phyloP scores from a whole-genome alignment of 2,888 invertebrate genomes.

The Caenorhabditis sp. region DNA sequence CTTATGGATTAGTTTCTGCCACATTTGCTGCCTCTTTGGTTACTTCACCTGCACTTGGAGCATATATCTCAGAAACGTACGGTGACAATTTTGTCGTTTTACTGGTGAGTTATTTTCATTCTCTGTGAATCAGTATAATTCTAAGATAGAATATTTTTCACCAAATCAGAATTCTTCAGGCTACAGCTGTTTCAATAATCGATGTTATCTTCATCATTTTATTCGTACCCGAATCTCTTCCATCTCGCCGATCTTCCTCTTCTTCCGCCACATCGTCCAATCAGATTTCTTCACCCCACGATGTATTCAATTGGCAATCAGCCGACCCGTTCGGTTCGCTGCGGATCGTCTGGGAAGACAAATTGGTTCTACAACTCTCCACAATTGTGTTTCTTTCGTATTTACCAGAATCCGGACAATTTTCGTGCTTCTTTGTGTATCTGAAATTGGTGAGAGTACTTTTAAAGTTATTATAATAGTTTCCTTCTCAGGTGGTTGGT shows the following conservation, averaged over 20 bases:
- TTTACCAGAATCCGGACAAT: conserved; percentile 94
- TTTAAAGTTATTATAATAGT: conserved; percentile 40
- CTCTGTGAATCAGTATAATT: too few species aligned
- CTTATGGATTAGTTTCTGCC: conserved; percentile 80
- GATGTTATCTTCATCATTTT: conserved; percentile 98
- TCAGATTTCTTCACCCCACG: conserved; percentile 26
- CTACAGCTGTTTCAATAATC: conserved; percentile 89
- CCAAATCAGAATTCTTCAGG: conserved; percentile 77
- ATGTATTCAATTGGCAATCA: conserved; percentile 85
- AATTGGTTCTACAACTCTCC: conserved; percentile 85
- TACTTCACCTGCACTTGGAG: conserved; percentile 95
- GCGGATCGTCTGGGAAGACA: conserved; percentile 59
- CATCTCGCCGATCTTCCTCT: conserved; percentile 80
- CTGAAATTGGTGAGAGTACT: conserved; percentile 81
- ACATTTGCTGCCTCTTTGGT: conserved; percentile 99
- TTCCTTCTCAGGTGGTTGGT: conserved; percentile 87
- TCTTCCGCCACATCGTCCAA: not conserved
- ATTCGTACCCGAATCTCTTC: conserved; percentile 96
- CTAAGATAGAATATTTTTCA: too few species aligned
- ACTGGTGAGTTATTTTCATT: too few species aligned
- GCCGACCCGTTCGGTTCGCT: conserved; percentile 87
- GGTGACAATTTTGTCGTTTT: conserved; percentile 84
- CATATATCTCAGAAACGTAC: conserved; percentile 79
- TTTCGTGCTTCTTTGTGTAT: conserved; percentile 99
- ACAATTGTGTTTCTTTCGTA: conserved; percentile 96